Percentiles rank a stretch among this genome's conserved stretches.
phyloP scores from a whole-genome alignment of 2,113 vertebrate genomes.

The Heterocephalus glaber region DNA sequence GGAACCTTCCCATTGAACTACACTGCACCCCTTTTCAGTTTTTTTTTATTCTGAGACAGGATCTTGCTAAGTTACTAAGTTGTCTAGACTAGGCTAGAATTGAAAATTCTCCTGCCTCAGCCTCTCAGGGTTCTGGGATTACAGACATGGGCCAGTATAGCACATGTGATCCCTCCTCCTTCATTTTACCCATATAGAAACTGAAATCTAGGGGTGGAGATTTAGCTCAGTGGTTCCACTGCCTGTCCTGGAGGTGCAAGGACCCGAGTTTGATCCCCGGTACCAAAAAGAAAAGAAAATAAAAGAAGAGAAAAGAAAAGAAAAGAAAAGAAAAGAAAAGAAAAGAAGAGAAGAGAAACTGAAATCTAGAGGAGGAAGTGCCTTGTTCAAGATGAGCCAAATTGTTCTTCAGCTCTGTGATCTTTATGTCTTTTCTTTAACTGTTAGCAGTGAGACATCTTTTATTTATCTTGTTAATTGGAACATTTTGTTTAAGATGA shows the following conservation, averaged over 20 bases:
- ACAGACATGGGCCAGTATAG: background rate
- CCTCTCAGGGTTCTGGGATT: background rate
- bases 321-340: no score
- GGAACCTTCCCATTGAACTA: background rate
- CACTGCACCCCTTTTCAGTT: background rate
- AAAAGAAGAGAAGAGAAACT: no score
- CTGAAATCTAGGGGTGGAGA: background rate
- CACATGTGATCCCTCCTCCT: background rate
- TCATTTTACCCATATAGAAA: background rate
- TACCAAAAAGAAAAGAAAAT: no score
- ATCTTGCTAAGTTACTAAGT: background rate
- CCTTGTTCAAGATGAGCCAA: accelerated
- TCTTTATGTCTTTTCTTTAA: background rate
- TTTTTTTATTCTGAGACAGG: background rate
- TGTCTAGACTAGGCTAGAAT: background rate
- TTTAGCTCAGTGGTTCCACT: no score
- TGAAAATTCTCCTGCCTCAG: background rate
- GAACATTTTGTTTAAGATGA: background rate
- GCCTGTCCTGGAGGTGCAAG: no score
- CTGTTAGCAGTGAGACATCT: background rate
- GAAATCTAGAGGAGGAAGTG: background rate
- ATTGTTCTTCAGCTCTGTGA: background rate
- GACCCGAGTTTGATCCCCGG: no score
- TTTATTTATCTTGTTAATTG: background rate
- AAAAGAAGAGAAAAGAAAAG: no score